A percentile compares a stretch with the other conserved stretches of the same genome.
These are phyloP conservation scores for Tachypleus tridentatus DNA, from an alignment of 1,140 invertebrate species.

Conservation along the genomic window DNA sequence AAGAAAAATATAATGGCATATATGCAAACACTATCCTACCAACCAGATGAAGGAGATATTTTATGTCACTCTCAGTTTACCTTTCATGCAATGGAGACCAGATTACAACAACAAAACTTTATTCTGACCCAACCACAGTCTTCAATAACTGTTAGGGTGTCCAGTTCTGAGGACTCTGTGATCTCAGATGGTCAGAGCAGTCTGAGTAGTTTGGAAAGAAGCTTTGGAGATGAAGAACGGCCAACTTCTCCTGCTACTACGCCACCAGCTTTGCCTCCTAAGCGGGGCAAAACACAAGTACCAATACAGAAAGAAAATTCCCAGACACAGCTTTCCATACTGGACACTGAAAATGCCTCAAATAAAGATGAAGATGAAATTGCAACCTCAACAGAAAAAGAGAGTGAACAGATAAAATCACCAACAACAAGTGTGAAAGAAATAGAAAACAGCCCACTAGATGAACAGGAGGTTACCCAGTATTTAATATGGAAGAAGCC, in stretches of 20 bases:
- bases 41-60: constrained; percentile 55
- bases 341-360: too few species aligned
- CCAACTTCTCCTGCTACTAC: neutral
- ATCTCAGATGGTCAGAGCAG: constrained; percentile 13
- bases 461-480: constrained; percentile 64
- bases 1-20: constrained; percentile 90
- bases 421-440: too few species aligned
- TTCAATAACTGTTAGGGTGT: constrained; percentile 13
- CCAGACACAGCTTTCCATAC: too few species aligned
- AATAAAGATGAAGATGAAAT: too few species aligned
- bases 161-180: constrained; percentile 21
- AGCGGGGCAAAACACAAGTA: constrained; percentile 11
- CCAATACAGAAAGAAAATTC: too few species aligned
- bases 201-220: constrained; percentile 5
- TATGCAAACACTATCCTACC: constrained; percentile 87
- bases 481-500: constrained; percentile 62
- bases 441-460: constrained; percentile 40
- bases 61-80: constrained; percentile 70
- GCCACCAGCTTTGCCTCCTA: constrained; percentile 23
- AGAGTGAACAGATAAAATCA: too few species aligned
- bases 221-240: constrained; percentile 6
- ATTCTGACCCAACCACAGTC: too few species aligned
- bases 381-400: too few species aligned
- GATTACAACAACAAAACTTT: too few species aligned
- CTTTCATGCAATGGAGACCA: too few species aligned